Percentiles rank a stretch among this genome's conserved stretches.
phyloP scores from a whole-genome alignment of 2,888 invertebrate species.

The Tigriopus californicus region DNA sequence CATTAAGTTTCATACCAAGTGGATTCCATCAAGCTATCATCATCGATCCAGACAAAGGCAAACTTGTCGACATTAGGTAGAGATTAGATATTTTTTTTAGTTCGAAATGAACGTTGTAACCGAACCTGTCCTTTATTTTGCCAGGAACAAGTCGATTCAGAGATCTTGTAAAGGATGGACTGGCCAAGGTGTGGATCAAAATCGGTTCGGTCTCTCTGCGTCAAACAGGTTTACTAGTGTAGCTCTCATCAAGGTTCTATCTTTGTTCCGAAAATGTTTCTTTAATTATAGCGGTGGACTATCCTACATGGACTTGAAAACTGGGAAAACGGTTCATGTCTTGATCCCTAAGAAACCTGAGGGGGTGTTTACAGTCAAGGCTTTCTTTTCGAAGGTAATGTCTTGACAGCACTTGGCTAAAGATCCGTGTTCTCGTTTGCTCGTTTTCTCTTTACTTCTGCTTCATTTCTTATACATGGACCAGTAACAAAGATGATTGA shows the following conservation, averaged over 20 bases:
- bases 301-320: background rate
- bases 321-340: background rate
- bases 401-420: background rate
- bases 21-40: background rate
- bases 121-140: background rate
- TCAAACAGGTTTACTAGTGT: background rate
- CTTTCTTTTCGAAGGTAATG: background rate
- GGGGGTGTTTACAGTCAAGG: background rate
- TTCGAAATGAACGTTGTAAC: background rate
- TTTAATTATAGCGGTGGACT: background rate
- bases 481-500: too few species aligned
- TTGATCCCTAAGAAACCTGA: background rate
- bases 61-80: background rate
- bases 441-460: too few species aligned
- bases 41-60: constrained; percentile 4
- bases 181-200: background rate
- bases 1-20: background rate
- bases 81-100: background rate
- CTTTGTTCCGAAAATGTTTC: background rate
- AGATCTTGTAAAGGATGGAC: background rate
- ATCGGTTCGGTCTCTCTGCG: background rate
- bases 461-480: too few species aligned
- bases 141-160: background rate
- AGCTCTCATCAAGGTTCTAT: background rate
- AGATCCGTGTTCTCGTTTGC: too few species aligned